These are phyloP conservation scores for Drosophila lacteicornis DNA, from an alignment of 1,140 invertebrate species.

Conservation along the genomic window DNA sequence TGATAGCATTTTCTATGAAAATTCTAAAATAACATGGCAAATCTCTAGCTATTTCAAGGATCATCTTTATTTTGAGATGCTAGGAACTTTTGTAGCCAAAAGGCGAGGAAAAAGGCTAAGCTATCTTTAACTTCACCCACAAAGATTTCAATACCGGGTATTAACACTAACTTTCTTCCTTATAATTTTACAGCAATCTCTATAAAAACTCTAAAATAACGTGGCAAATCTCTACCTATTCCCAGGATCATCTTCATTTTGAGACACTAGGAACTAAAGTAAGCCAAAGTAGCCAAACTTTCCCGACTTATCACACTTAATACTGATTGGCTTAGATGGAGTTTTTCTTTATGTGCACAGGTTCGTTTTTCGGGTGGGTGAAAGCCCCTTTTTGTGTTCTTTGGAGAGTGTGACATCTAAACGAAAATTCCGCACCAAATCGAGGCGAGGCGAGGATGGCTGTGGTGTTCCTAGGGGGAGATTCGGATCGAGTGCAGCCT, in stretches of 20 bases:
- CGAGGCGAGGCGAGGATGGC: not conserved
- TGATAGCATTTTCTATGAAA: no score
- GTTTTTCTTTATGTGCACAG: conserved; percentile 17
- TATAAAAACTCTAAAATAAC: not conserved
- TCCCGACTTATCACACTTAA: conserved; percentile 4
- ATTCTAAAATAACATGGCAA: no score
- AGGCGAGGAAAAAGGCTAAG: no score
- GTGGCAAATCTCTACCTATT: not conserved
- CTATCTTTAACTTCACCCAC: not conserved
- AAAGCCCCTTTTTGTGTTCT: not conserved
- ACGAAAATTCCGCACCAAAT: conserved; percentile 54
- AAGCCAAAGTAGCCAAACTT: not conserved
- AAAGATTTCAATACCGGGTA: not conserved
- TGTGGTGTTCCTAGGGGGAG: not conserved
- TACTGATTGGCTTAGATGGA: conserved; percentile 6
- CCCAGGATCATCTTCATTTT: not conserved
- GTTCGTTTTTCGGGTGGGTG: not conserved
- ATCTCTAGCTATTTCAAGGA: no score
- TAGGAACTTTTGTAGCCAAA: no score
- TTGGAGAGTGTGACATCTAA: conserved; percentile 54
- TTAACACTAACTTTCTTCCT: not conserved
- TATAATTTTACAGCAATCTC: not conserved
- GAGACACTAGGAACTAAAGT: not conserved
- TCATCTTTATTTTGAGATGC: no score
- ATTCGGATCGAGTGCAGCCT: conserved; percentile 19